Evolutionary conservation across 2,797 vertebrate genomes (phyloP), one percentile per base, ranked within the genome.

Genomic region (Xenopus petersii): DNA sequence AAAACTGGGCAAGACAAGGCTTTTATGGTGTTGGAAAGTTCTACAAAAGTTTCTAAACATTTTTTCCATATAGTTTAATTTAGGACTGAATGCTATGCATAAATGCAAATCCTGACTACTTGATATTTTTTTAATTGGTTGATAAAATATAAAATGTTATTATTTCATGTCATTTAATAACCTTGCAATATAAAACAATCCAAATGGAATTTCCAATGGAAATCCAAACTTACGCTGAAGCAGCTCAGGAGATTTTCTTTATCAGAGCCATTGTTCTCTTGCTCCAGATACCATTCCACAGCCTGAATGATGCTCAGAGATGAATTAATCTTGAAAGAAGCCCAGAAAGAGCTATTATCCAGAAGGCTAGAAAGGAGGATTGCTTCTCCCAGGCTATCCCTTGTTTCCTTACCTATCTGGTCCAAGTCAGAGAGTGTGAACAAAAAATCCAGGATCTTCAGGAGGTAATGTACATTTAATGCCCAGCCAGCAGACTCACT

Each of bases 361-460:
- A 93, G 89, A 58, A 98, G 93, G 82, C 93, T 95, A 85, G 94
- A 94, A 60, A 98, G 92, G 36, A 97, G 91, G 82, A 98, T 93
- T 82, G 93, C 94, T 83, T 94, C 90, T 36, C 92, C 88, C 74
- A 96, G 83, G 80, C 91, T 90, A 75, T 92, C 89, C 55, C 91
- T 87, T 0, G 93, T 92, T 79, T 95, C 94, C 51, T 83, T 82
- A 81, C 93, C 92, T 0, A 91, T 90, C 48, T 92, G 91, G 0
- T 92, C 91, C 65, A 87, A 79, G 49, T 91, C 89, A 0, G 92
- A 92, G 51, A 94, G 90, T 16, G 92, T 93, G 75, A 95, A 89
- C 81, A 94, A 84, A 79, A 92, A 91, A 83, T 95, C 92, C 81
- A 96, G 81, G 72, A 96, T 84, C 51, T 90, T 89, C 64, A 97